A percentile compares a stretch with the other conserved stretches of the same genome.
Conservation (phyloP, 2,797 vertebrate species). For the Tympanoctomys barrerae region DNA sequence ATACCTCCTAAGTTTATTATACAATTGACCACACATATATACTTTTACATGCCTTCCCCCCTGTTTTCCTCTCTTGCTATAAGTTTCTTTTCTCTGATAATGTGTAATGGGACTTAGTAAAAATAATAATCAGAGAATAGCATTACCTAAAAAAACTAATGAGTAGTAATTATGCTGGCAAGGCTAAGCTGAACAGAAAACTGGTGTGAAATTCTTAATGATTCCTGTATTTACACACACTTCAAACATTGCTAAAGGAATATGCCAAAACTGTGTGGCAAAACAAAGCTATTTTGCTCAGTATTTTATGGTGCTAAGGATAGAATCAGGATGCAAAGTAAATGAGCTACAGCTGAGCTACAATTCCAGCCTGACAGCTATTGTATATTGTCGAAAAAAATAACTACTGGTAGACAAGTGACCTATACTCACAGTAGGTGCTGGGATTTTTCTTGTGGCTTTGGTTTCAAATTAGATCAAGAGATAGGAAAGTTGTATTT, state of each 20-base stretch:
- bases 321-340: background rate
- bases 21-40: background rate
- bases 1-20: slow-evolving; percentile 48
- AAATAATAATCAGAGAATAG: background rate
- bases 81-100: slow-evolving; percentile 12
- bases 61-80: background rate
- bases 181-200: slow-evolving; percentile 34
- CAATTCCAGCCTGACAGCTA: background rate
- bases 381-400: background rate
- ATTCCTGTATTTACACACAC: background rate
- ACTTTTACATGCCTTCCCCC: background rate
- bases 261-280: background rate
- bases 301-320: background rate
- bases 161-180: background rate
- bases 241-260: slow-evolving; percentile 5
- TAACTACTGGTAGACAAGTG: background rate
- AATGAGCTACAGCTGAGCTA: background rate
- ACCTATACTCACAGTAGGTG: background rate
- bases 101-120: background rate
- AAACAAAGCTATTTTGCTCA: background rate
- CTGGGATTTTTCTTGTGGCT: slow-evolving; percentile 10
- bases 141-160: background rate
- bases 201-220: background rate
- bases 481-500: background rate
- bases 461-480: background rate